These are phyloP conservation scores for Ectemnius cavifrons DNA, from an alignment of 2,888 invertebrate species.

Conservation along the genomic window DNA sequence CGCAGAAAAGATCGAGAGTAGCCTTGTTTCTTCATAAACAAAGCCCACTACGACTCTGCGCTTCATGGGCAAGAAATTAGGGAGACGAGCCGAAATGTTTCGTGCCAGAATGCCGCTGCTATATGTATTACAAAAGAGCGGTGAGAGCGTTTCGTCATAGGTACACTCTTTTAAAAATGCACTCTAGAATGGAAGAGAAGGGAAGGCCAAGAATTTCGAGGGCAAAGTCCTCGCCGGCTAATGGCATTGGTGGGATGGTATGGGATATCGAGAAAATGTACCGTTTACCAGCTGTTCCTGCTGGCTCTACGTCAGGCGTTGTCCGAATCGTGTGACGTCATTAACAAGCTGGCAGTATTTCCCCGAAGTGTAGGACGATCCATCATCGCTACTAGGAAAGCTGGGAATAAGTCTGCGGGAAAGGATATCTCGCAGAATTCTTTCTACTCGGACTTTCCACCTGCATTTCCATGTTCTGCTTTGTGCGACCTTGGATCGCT, in stretches of 20 bases:
- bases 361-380: conserved; percentile 4
- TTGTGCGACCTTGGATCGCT: conserved; percentile 28
- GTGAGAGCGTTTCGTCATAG: background rate
- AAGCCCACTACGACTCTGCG: background rate
- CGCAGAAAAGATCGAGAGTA: conserved; percentile 11
- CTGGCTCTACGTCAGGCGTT: conserved; percentile 14
- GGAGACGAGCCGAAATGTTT: background rate
- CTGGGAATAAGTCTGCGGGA: background rate
- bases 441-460: background rate
- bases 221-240: background rate
- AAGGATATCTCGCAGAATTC: background rate
- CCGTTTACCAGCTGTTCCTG: conserved; percentile 36
- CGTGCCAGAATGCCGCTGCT: background rate
- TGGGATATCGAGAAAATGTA: conserved; percentile 36
- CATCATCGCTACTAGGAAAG: conserved; percentile 15
- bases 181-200: background rate
- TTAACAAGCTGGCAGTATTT: conserved; percentile 16
- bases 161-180: background rate
- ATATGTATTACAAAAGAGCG: background rate
- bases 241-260: conserved; percentile 27
- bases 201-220: background rate
- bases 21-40: conserved; percentile 31
- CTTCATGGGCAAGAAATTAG: background rate
- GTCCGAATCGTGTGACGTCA: conserved; percentile 39
- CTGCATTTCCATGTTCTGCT: conserved; percentile 11